Base-by-base conservation (phyloP, 2,888 invertebrate species). In the Antheraea assamensis region DNA sequence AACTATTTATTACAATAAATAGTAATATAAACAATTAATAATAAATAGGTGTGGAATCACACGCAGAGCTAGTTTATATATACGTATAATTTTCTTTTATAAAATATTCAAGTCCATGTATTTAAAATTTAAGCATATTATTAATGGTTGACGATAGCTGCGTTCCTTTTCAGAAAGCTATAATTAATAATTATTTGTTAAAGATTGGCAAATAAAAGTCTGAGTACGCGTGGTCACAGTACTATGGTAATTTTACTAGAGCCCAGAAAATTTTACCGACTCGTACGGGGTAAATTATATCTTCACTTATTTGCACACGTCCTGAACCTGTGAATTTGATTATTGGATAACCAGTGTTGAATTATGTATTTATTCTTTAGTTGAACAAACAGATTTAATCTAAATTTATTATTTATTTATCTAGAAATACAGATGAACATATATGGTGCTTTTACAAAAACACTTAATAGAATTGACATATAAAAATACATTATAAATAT, bases 161-260 rank as follows among this genome's bases (percentile, higher is more conserved):
- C n/a, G n/a, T 10, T 42, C 13, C 1, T 42, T 42, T 10, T 10
- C 13, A 42, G 13, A 55, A n/a, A 0, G 2, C 10, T 58, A 10
- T 24, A 58, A 10, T 8, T 52, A 52, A n/a, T 8, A 61, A 24
- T 5, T 64, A 30, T 15, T 27, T 30, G 30, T 30, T 64, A 17
- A 30, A 27, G 30, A 64, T 64, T n/a, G 3, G 2, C 10, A n/a
- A 68, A n/a, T n/a, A 68, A 35, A 35, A n/a, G 1, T 31, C 2
- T n/a, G 8, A 13, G n/a, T 31, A 73, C 19, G 42, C n/a, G n/a
- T 73, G 70, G 73, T 13, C 61, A 61, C 70, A 42, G 71, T 72
- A 27, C 21, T 78, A 78, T 78, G 75, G 74, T 74, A 80, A 79
- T 78, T n/a, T 64, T 49, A 76, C 72, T 68, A 24, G 68, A 68